A percentile compares a stretch with the other conserved stretches of the same genome.
Conservation (phyloP, 2,797 vertebrate genomes). For the Pampus argenteus region DNA sequence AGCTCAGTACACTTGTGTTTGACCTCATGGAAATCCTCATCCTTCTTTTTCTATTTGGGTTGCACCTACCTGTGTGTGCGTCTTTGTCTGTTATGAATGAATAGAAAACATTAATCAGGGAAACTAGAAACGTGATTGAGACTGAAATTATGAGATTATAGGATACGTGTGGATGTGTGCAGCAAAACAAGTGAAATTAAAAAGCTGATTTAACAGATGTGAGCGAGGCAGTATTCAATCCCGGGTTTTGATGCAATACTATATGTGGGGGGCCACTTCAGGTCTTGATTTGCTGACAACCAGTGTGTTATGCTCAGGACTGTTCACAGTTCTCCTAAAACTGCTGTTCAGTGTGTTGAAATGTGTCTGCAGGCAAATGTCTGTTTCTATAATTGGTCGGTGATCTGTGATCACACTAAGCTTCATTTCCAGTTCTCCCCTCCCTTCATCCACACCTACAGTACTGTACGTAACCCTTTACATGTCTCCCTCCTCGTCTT, state of each 20-base stretch:
- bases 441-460: slow-evolving; percentile 52
- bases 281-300: slow-evolving; percentile 15
- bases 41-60: slow-evolving; percentile 40
- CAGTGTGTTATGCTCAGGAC: slow-evolving; percentile 1
- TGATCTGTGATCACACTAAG: slow-evolving; percentile 60
- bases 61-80: not conserved
- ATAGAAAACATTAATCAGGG: slow-evolving; percentile 11
- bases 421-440: slow-evolving; percentile 55
- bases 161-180: slow-evolving; percentile 9
- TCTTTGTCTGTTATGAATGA: not conserved
- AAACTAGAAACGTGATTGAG: slow-evolving; percentile 5
- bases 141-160: not conserved
- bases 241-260: slow-evolving; percentile 12
- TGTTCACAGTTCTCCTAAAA: slow-evolving; percentile 42
- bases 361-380: slow-evolving; percentile 43
- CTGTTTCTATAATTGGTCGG: slow-evolving; percentile 51
- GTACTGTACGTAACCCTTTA: slow-evolving; percentile 20
- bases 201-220: slow-evolving; percentile 15
- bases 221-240: not conserved
- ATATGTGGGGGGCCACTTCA: slow-evolving; percentile 9
- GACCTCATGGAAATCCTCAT: slow-evolving; percentile 91
- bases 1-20: slow-evolving; percentile 98
- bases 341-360: slow-evolving; percentile 33
- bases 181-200: slow-evolving; percentile 1
- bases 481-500: slow-evolving; percentile 23